phyloP scores from a whole-genome alignment of 1,140 invertebrate genomes.

The Cyclargus thomasi region DNA sequence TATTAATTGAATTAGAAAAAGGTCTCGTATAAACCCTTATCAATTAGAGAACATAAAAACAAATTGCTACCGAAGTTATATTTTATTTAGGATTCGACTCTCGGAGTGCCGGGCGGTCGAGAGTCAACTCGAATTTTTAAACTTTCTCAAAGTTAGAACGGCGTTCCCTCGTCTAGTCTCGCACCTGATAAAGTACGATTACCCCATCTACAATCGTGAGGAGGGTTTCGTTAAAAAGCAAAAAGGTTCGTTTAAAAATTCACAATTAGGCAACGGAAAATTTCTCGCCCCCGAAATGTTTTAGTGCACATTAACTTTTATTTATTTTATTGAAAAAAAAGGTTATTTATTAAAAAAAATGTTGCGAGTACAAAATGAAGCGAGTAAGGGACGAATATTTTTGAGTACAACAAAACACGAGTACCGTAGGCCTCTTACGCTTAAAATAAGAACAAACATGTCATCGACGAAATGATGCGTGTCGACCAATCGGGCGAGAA shows the following conservation, averaged over 20 bases:
- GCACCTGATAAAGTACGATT: conserved; percentile 66
- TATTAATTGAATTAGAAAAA: conserved; percentile 40
- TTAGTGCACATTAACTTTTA: background rate
- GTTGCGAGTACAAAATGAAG: background rate
- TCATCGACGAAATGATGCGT: conserved; percentile 73
- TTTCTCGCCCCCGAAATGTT: background rate
- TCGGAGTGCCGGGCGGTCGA: conserved; percentile 32
- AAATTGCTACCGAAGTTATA: conserved; percentile 50
- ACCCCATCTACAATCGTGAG: conserved; percentile 65
- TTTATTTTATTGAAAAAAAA: background rate
- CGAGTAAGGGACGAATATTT: conserved; percentile 42
- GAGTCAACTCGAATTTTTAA: conserved; percentile 72
- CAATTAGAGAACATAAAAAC: conserved; percentile 57
- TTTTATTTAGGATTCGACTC: conserved; percentile 55
- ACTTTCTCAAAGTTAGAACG: conserved; percentile 56
- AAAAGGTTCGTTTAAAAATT: conserved; percentile 34
- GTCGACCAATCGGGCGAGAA: conserved; percentile 71
- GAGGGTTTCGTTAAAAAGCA: conserved; percentile 65
- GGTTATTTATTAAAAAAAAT: background rate
- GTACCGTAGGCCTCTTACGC: conserved; percentile 61
- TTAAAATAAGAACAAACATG: conserved; percentile 73
- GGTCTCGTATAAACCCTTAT: conserved; percentile 39
- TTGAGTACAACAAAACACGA: conserved; percentile 52
- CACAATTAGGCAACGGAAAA: conserved; percentile 10
- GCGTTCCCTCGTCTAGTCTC: conserved; percentile 46